Evolutionary conservation across 2,888 invertebrate species (phyloP).

Genomic region (Bedellia somnulentella): DNA sequence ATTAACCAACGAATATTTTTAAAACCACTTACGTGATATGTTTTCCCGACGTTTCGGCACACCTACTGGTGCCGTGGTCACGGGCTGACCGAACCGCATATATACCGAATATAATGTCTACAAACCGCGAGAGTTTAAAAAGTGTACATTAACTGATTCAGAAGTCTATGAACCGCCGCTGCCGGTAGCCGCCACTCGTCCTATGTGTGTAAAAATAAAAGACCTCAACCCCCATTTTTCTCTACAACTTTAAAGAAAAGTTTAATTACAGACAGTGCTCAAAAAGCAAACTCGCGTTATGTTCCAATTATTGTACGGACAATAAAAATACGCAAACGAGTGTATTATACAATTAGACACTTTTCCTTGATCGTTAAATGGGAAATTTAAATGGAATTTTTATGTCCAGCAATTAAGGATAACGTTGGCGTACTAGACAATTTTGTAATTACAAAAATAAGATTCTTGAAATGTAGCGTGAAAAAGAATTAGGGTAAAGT

Average conservation of each 20-base stretch:
- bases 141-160: too few relatives aligned
- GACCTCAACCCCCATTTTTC: too few relatives aligned
- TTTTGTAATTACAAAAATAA: conserved; percentile 63
- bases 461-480: conserved; percentile 62
- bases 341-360: conserved; percentile 62
- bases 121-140: too few relatives aligned
- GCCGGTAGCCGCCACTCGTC: too few relatives aligned
- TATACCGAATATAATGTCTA: too few relatives aligned
- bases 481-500: conserved; percentile 55
- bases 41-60: too few relatives aligned
- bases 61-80: too few relatives aligned
- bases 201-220: too few relatives aligned
- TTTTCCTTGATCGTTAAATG: conserved; percentile 59
- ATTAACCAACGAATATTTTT: too few relatives aligned
- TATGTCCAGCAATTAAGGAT: conserved; percentile 63
- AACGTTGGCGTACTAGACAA: conserved; percentile 59
- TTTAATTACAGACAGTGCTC: conserved; percentile 48
- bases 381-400: conserved; percentile 64
- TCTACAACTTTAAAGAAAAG: conserved; percentile 39
- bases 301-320: conserved; percentile 59
- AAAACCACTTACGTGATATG: too few relatives aligned
- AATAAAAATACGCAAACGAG: conserved; percentile 63
- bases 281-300: conserved; percentile 48
- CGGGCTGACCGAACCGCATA: too few relatives aligned
- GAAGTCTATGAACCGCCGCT: too few relatives aligned